A percentile compares a stretch with the other conserved stretches of the same genome.
These are phyloP conservation scores for Polymixis lichenea DNA, from an alignment of 2,888 invertebrate genomes.

Conservation along the genomic window DNA sequence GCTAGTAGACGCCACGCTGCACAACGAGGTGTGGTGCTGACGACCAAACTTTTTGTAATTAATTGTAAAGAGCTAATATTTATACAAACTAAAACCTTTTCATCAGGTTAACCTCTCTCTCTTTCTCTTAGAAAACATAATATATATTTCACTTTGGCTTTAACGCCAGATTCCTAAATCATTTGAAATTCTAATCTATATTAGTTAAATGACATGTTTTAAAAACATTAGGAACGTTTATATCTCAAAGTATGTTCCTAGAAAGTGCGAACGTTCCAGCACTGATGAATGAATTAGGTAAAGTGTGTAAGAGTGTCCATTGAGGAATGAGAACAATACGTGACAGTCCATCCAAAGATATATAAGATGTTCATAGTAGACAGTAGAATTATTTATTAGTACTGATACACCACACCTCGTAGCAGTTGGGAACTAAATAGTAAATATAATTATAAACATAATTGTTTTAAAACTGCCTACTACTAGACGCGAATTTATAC, in stretches of 20 bases:
- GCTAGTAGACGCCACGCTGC: conserved; percentile 75
- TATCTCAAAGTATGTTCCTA: conserved; percentile 56
- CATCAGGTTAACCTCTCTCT: conserved; percentile 13
- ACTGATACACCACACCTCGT: conserved; percentile 74
- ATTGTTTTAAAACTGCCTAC: conserved; percentile 90
- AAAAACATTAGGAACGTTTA: conserved; percentile 33
- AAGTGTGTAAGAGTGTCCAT: conserved; percentile 54
- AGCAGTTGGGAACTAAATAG: conserved; percentile 78
- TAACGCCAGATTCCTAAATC: conserved; percentile 5
- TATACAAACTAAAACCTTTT: conserved; percentile 29
- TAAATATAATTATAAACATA: conserved; percentile 83
- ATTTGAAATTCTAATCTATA: conserved; percentile 22
- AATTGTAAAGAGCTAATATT: conserved; percentile 40
- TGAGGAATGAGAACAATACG: conserved; percentile 59
- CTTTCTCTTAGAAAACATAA: conserved; percentile 9
- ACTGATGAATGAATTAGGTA: conserved; percentile 40
- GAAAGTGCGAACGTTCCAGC: conserved; percentile 41
- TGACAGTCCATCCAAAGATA: conserved; percentile 60
- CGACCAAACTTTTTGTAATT: conserved; percentile 56
- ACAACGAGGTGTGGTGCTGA: conserved; percentile 76
- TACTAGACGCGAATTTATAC: conserved; percentile 90
- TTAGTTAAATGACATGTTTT: conserved; percentile 22
- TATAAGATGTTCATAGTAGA: conserved; percentile 53
- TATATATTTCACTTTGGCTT: conserved; percentile 16
- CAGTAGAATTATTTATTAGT: conserved; percentile 49